Conservation (phyloP, 1,140 invertebrate species). For the Hylaeus anthracinus region DNA sequence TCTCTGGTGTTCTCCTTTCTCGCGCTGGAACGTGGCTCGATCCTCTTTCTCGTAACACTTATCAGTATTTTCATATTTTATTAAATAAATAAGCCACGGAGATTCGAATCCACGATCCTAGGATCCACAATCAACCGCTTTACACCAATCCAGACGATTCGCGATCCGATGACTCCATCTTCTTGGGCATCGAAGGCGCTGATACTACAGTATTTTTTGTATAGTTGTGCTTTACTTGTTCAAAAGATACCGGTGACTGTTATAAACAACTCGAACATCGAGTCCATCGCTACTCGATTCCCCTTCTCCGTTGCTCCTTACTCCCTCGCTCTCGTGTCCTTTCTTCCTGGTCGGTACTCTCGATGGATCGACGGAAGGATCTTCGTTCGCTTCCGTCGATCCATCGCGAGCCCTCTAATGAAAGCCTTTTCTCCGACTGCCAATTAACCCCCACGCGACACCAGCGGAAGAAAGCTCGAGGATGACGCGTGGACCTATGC, state of each 20-base stretch:
- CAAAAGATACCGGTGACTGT: too few relatives aligned
- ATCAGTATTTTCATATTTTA: too few relatives aligned
- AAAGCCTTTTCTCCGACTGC: slow-evolving; percentile 53
- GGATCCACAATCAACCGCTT: too few relatives aligned
- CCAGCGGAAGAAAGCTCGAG: slow-evolving; percentile 6
- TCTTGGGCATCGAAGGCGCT: too few relatives aligned
- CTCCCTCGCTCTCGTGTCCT: slow-evolving; percentile 8
- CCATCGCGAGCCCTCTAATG: slow-evolving; percentile 54
- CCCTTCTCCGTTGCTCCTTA: background rate
- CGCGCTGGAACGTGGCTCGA: background rate
- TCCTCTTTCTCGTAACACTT: too few relatives aligned
- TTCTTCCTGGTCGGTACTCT: slow-evolving; percentile 18
- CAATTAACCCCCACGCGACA: slow-evolving; percentile 61
- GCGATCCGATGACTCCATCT: too few relatives aligned
- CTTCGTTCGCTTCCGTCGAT: slow-evolving; percentile 45
- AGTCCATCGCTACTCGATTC: slow-evolving; percentile 17
- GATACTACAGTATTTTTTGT: too few relatives aligned
- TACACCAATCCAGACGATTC: background rate
- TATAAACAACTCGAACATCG: background rate
- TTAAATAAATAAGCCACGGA: too few relatives aligned
- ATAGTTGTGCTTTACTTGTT: too few relatives aligned
- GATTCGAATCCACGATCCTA: too few relatives aligned
- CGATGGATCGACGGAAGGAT: too few relatives aligned
- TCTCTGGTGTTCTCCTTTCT: background rate
- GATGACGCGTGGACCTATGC: slow-evolving; percentile 4